phyloP scores from a whole-genome alignment of 2,888 invertebrate genomes.

The Ochropleura plecta region DNA sequence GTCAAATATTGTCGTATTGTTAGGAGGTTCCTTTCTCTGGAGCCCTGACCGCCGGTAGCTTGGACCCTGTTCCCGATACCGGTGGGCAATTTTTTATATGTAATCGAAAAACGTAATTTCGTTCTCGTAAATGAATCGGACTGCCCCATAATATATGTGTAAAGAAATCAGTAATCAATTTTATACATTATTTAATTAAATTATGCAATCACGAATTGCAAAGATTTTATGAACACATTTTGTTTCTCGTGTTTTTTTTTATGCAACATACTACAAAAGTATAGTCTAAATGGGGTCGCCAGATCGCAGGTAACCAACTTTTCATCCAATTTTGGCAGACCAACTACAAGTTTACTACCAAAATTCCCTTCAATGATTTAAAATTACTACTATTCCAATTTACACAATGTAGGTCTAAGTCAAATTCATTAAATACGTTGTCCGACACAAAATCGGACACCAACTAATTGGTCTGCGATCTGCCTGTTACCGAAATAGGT shows the following conservation, averaged over 20 bases:
- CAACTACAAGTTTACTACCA: slow-evolving; percentile 1
- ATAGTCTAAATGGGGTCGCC: slow-evolving; percentile 4
- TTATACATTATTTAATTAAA: slow-evolving; percentile 28
- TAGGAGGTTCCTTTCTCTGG: no score
- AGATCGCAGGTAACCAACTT: slow-evolving; percentile 10
- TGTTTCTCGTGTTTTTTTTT: background rate
- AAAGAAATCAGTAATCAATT: background rate
- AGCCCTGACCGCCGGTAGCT: no score
- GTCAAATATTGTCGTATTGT: no score
- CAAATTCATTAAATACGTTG: slow-evolving; percentile 1
- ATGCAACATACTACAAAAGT: slow-evolving; percentile 19
- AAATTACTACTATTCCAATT: background rate
- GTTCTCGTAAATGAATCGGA: background rate
- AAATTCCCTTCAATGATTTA: background rate
- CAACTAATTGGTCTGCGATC: background rate
- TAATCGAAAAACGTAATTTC: no score
- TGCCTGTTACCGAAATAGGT: background rate
- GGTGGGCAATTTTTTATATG: no score
- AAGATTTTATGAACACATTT: slow-evolving; percentile 52
- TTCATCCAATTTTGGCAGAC: background rate
- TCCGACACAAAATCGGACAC: slow-evolving; percentile 13
- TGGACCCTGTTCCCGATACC: no score
- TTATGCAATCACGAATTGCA: slow-evolving; percentile 39
- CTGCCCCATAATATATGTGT: background rate
- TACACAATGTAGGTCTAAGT: background rate